Conservation (phyloP, 2,113 vertebrate species). For the Oryzias celebensis region DNA sequence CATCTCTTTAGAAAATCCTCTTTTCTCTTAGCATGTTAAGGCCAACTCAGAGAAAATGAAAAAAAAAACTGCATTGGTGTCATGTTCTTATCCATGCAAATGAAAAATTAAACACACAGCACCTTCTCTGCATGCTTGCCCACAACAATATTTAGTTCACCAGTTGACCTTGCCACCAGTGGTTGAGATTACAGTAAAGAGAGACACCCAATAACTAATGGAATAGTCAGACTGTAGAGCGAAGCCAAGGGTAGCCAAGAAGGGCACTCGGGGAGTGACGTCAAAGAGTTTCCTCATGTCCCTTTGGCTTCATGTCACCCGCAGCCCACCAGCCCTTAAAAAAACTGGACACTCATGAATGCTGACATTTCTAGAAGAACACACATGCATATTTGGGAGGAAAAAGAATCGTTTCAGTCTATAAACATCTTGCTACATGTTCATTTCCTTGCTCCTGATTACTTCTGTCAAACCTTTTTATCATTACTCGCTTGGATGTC, state of each 20-base stretch:
- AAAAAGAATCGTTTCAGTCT: neutral
- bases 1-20: neutral
- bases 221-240: constrained; percentile 45
- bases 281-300: constrained; percentile 53
- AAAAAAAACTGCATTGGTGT: neutral
- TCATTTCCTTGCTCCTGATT: too few relatives aligned
- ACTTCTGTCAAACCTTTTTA: too few relatives aligned
- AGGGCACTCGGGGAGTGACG: constrained; percentile 51
- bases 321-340: constrained; percentile 12
- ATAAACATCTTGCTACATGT: neutral
- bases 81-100: constrained; percentile 7
- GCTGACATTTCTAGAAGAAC: constrained; percentile 13
- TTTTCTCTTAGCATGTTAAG: neutral
- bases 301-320: constrained; percentile 34
- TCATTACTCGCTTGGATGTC: too few relatives aligned
- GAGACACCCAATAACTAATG: constrained; percentile 58
- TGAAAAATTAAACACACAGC: constrained; percentile 21
- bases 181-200: constrained; percentile 53
- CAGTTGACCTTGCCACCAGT: constrained; percentile 40
- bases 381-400: constrained; percentile 5
- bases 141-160: constrained; percentile 28
- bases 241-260: constrained; percentile 52
- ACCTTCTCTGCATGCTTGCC: constrained; percentile 20
- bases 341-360: constrained; percentile 2
- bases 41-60: neutral